These are phyloP conservation scores for Chydorus sphaericus DNA, from an alignment of 2,888 invertebrate species.

Conservation along the genomic window DNA sequence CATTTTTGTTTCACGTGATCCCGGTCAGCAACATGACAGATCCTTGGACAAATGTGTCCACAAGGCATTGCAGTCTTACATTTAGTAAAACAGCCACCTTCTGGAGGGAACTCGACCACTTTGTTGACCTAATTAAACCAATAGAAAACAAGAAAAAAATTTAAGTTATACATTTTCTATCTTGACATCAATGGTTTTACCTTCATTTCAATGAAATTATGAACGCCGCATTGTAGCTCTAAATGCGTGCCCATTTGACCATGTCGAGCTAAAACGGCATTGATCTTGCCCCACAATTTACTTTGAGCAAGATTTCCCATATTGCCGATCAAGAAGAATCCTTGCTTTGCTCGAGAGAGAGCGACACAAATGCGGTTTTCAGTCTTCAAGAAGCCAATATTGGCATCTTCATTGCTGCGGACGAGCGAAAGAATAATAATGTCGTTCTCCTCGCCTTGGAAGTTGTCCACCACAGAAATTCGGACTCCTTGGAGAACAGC, in stretches of 20 bases:
- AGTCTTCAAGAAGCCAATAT: slow-evolving; percentile 52
- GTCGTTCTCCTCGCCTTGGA: slow-evolving; percentile 64
- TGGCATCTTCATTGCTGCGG: slow-evolving; percentile 48
- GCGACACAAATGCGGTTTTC: slow-evolving; percentile 63
- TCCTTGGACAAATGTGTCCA: slow-evolving; percentile 27
- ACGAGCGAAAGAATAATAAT: slow-evolving; percentile 66
- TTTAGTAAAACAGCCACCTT: slow-evolving; percentile 27
- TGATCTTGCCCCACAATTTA: slow-evolving; percentile 22
- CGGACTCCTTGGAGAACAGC: slow-evolving; percentile 35
- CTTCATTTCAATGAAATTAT: slow-evolving; percentile 17
- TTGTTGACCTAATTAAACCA: slow-evolving; percentile 8
- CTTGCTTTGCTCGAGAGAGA: slow-evolving; percentile 53
- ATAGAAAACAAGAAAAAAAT: no score
- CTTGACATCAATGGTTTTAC: no score
- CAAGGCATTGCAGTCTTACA: slow-evolving; percentile 26
- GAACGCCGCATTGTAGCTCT: slow-evolving; percentile 20
- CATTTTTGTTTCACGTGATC: slow-evolving; percentile 21
- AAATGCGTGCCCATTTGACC: slow-evolving; percentile 19
- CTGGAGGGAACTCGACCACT: slow-evolving; percentile 21
- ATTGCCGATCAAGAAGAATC: slow-evolving; percentile 60
- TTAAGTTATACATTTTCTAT: no score
- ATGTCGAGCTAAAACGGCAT: slow-evolving; percentile 17
- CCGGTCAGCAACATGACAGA: slow-evolving; percentile 25
- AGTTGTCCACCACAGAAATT: slow-evolving; percentile 58
- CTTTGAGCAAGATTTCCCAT: slow-evolving; percentile 23